Base-by-base conservation (phyloP, 2,888 invertebrate species). In the Neuroscelio doddi region DNA sequence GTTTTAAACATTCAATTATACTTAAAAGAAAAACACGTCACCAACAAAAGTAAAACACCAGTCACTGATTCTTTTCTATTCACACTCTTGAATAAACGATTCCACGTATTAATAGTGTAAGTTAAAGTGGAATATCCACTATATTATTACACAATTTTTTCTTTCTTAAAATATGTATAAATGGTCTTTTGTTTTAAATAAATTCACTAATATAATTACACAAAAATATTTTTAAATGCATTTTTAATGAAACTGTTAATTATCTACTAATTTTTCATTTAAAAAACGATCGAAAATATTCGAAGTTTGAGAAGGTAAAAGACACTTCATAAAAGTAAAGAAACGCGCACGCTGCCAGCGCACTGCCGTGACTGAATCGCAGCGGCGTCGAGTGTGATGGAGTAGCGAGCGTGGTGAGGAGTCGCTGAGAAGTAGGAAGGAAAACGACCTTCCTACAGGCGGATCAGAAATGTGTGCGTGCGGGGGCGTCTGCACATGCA, bases 361-460 rank as follows among this genome's bases (percentile, higher is more conserved):
- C 61, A 46, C 62, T 52, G 50, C 36, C 62, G 62, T 56, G 51
- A 64, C 66, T 63, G 49, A 50, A 27, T 30, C 30, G 16, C 27
- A 10, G 14, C 21, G 46, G 36, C 49, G 2, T 27, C 42, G 29
- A 29, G 36, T 21, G n/a, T 29, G 16, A 17, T 15, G 57, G 38
- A 53, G 59, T 73, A 70, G 67, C 68, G 63, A 70, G 47, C 62
- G 12, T 5, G 39, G 15, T 42, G 45, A 44, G 50, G 10, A 44
- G 52, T 21, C 58, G 51, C 51, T 58, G 64, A 64, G 34, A 64
- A 44, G 50, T 63, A 75, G 73, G 79, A 78, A 75, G 73, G 77
- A 75, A 74, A 76, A 78, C 76, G 79, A 79, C 79, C 79, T 78
- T 80, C 77, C 76, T 71, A 69, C 68, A 51, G 58, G 55, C 63